Conservation (phyloP, 2,888 invertebrate genomes). For the Rhogogaster chlorosoma region DNA sequence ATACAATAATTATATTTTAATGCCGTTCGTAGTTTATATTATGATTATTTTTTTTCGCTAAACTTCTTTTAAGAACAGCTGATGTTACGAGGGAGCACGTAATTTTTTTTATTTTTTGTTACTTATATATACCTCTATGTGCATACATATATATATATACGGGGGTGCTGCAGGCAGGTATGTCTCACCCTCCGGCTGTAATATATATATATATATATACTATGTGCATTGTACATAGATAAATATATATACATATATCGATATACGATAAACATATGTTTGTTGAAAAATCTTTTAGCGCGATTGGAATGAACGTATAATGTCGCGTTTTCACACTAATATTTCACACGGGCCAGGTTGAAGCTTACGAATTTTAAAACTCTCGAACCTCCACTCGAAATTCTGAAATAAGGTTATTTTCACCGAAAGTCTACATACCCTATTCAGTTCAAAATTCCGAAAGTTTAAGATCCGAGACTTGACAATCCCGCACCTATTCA, state of each 20-base stretch:
- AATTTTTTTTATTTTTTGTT: conserved; percentile 47
- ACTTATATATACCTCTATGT: neutral
- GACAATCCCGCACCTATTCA: too few species aligned
- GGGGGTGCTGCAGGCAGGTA: neutral
- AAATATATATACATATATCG: neutral
- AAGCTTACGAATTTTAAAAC: too few species aligned
- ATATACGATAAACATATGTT: too few species aligned
- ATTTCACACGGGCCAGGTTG: too few species aligned
- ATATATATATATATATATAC: neutral
- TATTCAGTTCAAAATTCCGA: too few species aligned
- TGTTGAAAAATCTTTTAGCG: too few species aligned
- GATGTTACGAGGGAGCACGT: neutral
- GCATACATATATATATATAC: neutral
- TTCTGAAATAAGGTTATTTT: too few species aligned
- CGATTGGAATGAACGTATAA: too few species aligned
- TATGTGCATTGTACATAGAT: conserved; percentile 8
- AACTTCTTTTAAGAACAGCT: conserved; percentile 53
- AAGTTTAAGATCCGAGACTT: too few species aligned
- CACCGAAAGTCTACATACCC: too few species aligned
- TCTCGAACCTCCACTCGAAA: too few species aligned
- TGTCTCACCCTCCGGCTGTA: neutral
- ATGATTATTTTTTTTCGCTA: neutral
- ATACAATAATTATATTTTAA: neutral
- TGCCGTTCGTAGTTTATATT: neutral
- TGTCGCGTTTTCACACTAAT: too few species aligned